Evolutionary conservation across 2,113 vertebrate species (phyloP).

Genomic region (Chaenogobius annularis): DNA sequence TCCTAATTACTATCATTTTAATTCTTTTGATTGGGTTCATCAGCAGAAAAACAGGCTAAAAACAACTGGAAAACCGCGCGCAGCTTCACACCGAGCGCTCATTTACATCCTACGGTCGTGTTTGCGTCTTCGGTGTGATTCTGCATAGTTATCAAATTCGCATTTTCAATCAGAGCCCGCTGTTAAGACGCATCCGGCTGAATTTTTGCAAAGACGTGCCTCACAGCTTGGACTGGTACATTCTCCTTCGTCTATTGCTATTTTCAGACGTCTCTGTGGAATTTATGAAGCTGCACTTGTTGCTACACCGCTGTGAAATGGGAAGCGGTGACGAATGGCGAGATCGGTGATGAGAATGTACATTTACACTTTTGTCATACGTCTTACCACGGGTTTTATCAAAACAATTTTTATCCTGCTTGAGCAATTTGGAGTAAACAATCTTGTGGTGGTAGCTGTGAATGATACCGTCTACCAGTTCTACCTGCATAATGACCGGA

Average conservation of each 20-base stretch:
- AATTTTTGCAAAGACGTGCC: conserved; percentile 21
- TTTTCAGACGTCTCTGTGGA: conserved; percentile 44
- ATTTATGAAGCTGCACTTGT: conserved; percentile 11
- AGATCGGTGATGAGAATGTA: not conserved
- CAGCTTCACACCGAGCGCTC: conserved; percentile 38
- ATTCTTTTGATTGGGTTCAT: conserved; percentile 30
- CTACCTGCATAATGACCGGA: not conserved
- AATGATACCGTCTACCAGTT: not conserved
- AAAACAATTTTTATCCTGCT: no score
- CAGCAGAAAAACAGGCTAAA: conserved; percentile 22
- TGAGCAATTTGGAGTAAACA: no score
- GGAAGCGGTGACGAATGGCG: conserved; percentile 34
- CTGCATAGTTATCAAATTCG: conserved; percentile 6
- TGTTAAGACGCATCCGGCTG: conserved; percentile 49
- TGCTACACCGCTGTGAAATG: conserved; percentile 27
- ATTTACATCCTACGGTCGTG: conserved; percentile 64
- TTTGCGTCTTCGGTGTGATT: not conserved
- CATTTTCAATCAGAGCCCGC: conserved; percentile 60
- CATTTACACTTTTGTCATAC: not conserved
- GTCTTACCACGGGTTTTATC: no score
- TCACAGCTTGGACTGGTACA: conserved; percentile 25
- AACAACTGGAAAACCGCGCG: conserved; percentile 2
- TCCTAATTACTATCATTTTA: conserved; percentile 3
- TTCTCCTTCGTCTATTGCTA: conserved; percentile 33
- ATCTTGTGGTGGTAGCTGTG: no score